These are phyloP conservation scores for Phalacrocorax pelagicus DNA, from an alignment of 2,113 vertebrate genomes.

Conservation along the genomic window DNA sequence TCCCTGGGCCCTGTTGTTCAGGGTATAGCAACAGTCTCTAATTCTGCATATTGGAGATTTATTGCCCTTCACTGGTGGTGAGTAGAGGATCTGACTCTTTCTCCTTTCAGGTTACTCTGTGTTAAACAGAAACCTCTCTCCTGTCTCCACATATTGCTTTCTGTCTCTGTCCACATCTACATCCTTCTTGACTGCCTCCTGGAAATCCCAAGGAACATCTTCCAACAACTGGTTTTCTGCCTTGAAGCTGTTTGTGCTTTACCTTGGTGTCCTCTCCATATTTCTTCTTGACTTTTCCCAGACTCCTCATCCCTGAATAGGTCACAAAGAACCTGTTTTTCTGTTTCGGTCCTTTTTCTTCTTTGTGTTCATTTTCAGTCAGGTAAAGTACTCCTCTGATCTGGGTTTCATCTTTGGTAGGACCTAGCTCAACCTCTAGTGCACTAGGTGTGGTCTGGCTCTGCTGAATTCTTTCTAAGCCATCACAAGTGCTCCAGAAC, in stretches of 20 bases:
- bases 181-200: neutral
- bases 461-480: neutral
- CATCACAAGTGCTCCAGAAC: neutral
- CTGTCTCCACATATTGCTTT: neutral
- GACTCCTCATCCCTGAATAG: neutral
- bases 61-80: neutral
- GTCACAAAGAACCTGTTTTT: neutral
- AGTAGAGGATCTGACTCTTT: neutral
- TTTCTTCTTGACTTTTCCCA: neutral
- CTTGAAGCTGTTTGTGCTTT: neutral
- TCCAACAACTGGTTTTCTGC: neutral
- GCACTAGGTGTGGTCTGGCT: neutral
- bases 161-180: neutral
- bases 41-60: fast-evolving
- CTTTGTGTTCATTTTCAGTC: neutral
- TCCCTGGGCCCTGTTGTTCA: neutral
- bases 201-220: neutral
- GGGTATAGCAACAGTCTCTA: neutral
- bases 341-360: neutral
- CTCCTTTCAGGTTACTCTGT: neutral
- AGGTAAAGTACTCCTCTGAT: neutral
- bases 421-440: neutral
- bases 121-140: neutral
- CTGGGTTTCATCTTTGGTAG: neutral
- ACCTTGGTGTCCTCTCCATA: neutral